Percentiles rank a stretch among this genome's conserved stretches.
Evolutionary conservation across 2,888 invertebrate genomes (phyloP).

Genomic region (Pristionchus entomophagus): DNA sequence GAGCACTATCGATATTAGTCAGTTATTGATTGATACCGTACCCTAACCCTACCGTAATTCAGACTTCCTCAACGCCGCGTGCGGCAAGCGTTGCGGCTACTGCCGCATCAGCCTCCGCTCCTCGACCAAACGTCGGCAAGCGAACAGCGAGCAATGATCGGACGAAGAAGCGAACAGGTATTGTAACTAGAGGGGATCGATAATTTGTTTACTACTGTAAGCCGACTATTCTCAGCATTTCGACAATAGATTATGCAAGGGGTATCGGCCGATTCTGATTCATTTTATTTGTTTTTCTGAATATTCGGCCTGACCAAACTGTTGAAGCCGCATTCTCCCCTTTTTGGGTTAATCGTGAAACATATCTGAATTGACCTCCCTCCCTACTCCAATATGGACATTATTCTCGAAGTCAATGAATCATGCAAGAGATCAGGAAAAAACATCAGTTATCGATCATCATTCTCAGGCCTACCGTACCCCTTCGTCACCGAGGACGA

Average conservation of each 20-base stretch:
- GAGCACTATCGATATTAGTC: background rate
- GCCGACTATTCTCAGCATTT: too few species aligned
- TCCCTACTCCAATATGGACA: too few species aligned
- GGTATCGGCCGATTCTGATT: too few species aligned
- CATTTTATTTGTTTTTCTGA: too few species aligned
- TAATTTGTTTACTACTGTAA: background rate
- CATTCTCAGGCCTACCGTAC: slow-evolving; percentile 49
- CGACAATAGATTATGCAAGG: too few species aligned
- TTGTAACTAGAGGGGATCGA: too few species aligned
- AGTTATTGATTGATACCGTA: too few species aligned
- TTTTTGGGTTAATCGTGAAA: background rate
- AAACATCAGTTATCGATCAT: background rate
- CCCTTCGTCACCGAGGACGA: slow-evolving; percentile 60
- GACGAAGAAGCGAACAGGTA: slow-evolving; percentile 17
- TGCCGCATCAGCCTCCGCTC: background rate
- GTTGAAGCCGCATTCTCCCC: too few species aligned
- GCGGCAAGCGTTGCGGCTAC: background rate
- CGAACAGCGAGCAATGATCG: slow-evolving; percentile 10
- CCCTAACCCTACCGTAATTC: background rate
- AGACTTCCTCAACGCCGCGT: background rate
- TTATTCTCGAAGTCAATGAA: too few species aligned
- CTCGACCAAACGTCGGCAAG: background rate
- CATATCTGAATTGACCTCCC: too few species aligned
- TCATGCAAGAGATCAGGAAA: too few species aligned
- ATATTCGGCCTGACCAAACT: too few species aligned